Evolutionary conservation across 2,113 vertebrate species (phyloP), one percentile per base, ranked within the genome.

Genomic region (Sciurus niger): DNA sequence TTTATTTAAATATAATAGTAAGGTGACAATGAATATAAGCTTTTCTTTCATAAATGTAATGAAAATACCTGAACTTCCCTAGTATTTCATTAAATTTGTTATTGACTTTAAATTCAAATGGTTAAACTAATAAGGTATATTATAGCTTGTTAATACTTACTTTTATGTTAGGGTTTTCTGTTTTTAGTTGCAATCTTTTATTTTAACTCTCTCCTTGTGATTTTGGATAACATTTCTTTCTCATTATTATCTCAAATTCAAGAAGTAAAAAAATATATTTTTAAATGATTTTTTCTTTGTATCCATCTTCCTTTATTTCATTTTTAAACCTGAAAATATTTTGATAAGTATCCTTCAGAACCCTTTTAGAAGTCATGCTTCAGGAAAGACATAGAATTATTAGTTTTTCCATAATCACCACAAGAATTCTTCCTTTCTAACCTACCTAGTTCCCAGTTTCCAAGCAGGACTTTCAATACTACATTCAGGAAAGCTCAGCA

Each of bases 381-480:
- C 25, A 46, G 4, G 8, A 11, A 55, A 40, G 8, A 48, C n/a
- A 17, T 22, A 8, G 55, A 86, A 67, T 55, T 17, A 58, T 51
- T 16, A 68, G 32, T 78, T 58, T 0, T 25, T 77, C 8, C 25
- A 1, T 70, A 55, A 40, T 2, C 25, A 3, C 14, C 37, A 63
- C 43, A 32, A 28, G 55, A 14, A 9, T 67, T 73, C 30, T 78
- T n/a, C 7, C 11, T 46, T 51, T 79, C 5, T 53, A 43, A 1
- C 25, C 2, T 22, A 25, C 0, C 1, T 28, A 30, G 40, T 79
- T 73, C n/a, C 22, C 18, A 10, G 8, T 18, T 68, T 40, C 4
- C 1, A 4, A 13, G 2, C 20, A 9, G 11, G 24, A 9, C 40
- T 3, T 13, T 51, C 9, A 16, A 48, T 18, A 9, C 1, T 8